Conservation (phyloP, 2,797 vertebrate species). For the Chanos chanos region DNA sequence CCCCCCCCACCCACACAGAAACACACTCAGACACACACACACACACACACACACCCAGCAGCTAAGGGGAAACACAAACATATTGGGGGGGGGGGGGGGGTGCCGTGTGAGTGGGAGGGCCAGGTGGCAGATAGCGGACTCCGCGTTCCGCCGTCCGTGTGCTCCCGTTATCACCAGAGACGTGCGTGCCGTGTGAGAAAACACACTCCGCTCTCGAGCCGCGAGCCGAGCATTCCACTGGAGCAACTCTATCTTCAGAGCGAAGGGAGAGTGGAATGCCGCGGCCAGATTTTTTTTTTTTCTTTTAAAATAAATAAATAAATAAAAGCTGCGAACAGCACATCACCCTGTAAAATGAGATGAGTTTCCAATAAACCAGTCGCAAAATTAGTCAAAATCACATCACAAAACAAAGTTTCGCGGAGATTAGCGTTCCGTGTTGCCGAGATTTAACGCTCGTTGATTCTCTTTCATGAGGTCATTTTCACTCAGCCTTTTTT, state of each 20-base stretch:
- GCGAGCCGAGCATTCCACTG: constrained; percentile 32
- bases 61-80: neutral
- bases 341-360: no score
- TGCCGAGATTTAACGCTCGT: no score
- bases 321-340: no score
- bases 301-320: no score
- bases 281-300: no score
- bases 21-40: neutral
- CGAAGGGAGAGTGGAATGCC: constrained; percentile 19
- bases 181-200: constrained; percentile 5
- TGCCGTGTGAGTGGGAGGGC: constrained; percentile 7
- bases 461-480: no score
- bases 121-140: constrained; percentile 19
- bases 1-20: no score
- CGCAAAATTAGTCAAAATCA: no score
- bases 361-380: no score
- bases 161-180: constrained; percentile 12
- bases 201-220: constrained; percentile 22
- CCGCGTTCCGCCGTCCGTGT: neutral
- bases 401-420: no score
- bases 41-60: neutral
- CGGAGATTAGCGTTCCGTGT: no score
- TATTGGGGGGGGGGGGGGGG: neutral
- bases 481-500: no score
- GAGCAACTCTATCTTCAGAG: constrained; percentile 35